These are phyloP conservation scores for Microtus richardsoni DNA, from an alignment of 2,113 vertebrate species.

Conservation along the genomic window DNA sequence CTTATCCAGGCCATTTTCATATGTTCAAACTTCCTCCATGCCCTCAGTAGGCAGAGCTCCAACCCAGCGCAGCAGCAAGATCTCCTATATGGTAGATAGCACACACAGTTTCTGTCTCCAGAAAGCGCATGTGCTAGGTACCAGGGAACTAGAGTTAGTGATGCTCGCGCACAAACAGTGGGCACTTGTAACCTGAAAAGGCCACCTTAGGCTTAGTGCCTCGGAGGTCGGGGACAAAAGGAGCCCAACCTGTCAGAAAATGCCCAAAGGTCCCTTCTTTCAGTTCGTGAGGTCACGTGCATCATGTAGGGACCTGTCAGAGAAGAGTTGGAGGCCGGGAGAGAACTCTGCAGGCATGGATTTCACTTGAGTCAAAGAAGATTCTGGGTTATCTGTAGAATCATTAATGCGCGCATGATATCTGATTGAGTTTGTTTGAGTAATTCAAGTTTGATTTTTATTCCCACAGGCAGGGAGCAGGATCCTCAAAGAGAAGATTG, in stretches of 20 bases:
- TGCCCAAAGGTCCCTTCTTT: background rate
- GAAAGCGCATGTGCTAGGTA: background rate
- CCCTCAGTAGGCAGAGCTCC: background rate
- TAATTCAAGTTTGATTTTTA: background rate
- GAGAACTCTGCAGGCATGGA: background rate
- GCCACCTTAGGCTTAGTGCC: background rate
- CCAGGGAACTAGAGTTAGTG: background rate
- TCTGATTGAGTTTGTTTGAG: background rate
- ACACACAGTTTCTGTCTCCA: background rate
- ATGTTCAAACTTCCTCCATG: background rate
- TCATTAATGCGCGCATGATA: background rate
- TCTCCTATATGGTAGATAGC: background rate
- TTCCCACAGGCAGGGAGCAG: background rate
- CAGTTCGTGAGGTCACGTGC: rapidly evolving
- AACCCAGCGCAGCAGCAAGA: background rate
- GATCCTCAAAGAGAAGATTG: background rate
- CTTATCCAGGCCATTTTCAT: background rate
- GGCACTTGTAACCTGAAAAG: background rate
- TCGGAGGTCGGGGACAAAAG: background rate
- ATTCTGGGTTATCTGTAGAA: background rate
- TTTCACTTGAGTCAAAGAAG: background rate
- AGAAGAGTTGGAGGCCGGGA: background rate
- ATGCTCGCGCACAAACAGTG: background rate
- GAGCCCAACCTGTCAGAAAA: background rate
- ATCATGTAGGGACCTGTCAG: background rate